Conservation (phyloP, 23 tunicate genomes). For the Halocynthia roretzi region DNA sequence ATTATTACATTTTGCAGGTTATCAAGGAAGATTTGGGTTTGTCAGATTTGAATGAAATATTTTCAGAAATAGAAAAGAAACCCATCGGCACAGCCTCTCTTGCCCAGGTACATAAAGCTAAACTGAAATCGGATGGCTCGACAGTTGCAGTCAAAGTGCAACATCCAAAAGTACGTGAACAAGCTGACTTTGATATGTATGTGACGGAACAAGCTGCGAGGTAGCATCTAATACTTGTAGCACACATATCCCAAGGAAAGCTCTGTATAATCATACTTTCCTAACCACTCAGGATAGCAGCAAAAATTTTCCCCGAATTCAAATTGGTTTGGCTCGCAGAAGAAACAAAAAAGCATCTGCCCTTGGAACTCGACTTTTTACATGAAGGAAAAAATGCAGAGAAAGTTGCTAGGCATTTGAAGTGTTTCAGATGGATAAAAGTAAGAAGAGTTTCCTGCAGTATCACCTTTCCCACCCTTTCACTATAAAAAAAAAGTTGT, state of each 20-base stretch:
- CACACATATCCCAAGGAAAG: too few relatives aligned
- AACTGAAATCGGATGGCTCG: conserved; percentile 32
- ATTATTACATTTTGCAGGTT: conserved; percentile 26
- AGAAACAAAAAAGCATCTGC: conserved; percentile 79
- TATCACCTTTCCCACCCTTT: neutral
- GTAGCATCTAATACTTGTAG: conserved; percentile 4
- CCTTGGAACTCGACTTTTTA: conserved; percentile 86
- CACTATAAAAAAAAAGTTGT: neutral
- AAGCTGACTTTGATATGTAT: conserved; percentile 74
- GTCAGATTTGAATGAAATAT: conserved; percentile 51
- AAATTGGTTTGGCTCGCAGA: conserved; percentile 81
- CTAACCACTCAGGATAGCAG: conserved; percentile 29
- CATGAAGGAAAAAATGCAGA: conserved; percentile 79
- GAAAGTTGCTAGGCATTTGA: conserved; percentile 57
- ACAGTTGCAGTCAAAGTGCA: conserved; percentile 97
- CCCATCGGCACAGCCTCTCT: conserved; percentile 97
- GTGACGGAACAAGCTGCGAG: conserved; percentile 69
- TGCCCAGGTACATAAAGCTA: conserved; percentile 91
- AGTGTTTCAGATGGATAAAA: conserved; percentile 81
- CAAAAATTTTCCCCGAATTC: conserved; percentile 78
- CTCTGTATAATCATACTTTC: neutral
- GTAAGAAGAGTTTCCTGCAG: conserved; percentile 8
- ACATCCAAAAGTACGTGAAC: conserved; percentile 71
- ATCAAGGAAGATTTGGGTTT: conserved; percentile 55
- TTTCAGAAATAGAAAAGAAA: conserved; percentile 40